Conservation (phyloP, 2,888 invertebrate species). For the Troides oblongomaculatus region DNA sequence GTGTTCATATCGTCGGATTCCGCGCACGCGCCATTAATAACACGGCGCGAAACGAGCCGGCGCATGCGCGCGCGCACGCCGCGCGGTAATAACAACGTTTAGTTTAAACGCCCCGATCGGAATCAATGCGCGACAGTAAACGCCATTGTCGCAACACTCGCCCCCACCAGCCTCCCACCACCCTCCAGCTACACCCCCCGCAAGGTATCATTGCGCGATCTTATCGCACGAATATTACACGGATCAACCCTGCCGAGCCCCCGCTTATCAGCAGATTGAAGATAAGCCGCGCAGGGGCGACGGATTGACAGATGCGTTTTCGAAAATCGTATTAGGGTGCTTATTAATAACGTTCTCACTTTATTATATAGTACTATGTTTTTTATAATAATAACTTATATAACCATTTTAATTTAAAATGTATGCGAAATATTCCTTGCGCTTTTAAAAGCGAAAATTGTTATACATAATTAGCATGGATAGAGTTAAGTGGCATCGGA, state of each 20-base stretch:
- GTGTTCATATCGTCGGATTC: conserved; percentile 25
- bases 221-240: conserved; percentile 36
- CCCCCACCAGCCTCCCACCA: background rate
- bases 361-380: background rate
- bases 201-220: conserved; percentile 32
- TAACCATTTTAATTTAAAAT: too few species aligned
- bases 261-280: conserved; percentile 33
- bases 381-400: too few species aligned
- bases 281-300: conserved; percentile 35
- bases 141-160: conserved; percentile 20
- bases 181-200: background rate
- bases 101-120: conserved; percentile 33
- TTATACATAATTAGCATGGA: too few species aligned
- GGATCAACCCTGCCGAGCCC: conserved; percentile 31
- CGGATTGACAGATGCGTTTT: conserved; percentile 44
- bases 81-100: conserved; percentile 33
- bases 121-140: conserved; percentile 17
- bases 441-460: too few species aligned
- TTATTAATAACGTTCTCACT: conserved; percentile 27
- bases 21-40: conserved; percentile 31
- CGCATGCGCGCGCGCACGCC: conserved; percentile 19
- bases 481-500: too few species aligned
- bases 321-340: conserved; percentile 31
- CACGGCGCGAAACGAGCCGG: conserved; percentile 27
- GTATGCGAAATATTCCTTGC: too few species aligned